Base-by-base conservation (phyloP, 2,888 invertebrate genomes). In the Melanchra persicariae region DNA sequence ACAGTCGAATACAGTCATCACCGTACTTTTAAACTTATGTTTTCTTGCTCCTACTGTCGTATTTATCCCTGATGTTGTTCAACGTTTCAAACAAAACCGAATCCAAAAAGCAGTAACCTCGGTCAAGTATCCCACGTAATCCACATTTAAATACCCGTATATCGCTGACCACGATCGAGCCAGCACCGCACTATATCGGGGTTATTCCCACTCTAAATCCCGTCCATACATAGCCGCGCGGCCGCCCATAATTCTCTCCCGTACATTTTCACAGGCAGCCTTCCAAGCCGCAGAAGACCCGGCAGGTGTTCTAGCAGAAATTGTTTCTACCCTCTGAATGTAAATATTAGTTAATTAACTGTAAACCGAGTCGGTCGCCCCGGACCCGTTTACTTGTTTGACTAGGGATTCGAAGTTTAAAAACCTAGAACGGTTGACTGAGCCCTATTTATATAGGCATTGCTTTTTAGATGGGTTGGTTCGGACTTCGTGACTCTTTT, bases 281-380 rank as follows among this genome's bases (percentile, higher is more conserved):
- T 89, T 91, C 91, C 91, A 90, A 90, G 88, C 91, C 91, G 77
- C 91, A 90, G 86, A 87, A 87, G 87, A 87, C 87, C 90, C 85
- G 84, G 91, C 93, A 94, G 94, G 93, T 94, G 94, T 87, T 88
- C 91, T 81, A 87, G 84, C 87, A 88, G 89, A 92, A 93, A 94
- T 93, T 93, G 93, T 94, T 93, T 92, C 93, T 85, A 86, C 86
- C 83, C 88, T 88, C 92, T 91, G 17, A 93, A 93, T 91, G 95
- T 94, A 94, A 95, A 95, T 96, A 95, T 95, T 93, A 94, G 93
- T 94, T 95, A 96, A 96, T 96, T 95, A 96, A 94, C 92, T 93
- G 94, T 91, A 93, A 93, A 94, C 93, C 89, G 87, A 87, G 87
- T 49, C 81, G 88, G 86, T 78, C 79, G 81, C 75, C 77, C 69